Conservation (phyloP, 2,797 vertebrate genomes). For the Heterohyrax brucei region DNA sequence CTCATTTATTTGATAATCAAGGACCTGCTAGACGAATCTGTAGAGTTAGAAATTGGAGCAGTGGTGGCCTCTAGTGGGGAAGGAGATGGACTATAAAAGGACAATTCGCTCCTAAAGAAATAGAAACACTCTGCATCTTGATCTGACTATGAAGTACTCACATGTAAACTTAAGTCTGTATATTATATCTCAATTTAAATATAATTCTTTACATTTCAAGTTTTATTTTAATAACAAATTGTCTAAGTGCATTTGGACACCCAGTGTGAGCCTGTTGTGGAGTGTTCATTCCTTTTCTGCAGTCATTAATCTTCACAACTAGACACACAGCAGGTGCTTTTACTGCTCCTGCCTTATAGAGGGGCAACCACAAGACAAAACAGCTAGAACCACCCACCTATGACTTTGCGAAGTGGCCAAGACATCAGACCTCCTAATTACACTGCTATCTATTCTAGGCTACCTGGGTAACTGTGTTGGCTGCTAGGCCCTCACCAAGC, state of each 20-base stretch:
- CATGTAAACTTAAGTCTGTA: not conserved
- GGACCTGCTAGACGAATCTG: not conserved
- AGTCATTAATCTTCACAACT: not conserved
- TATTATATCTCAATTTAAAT: not conserved
- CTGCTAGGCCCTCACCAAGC: not conserved
- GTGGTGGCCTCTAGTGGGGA: constrained; percentile 49
- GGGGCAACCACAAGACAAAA: not conserved
- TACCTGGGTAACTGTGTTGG: not conserved
- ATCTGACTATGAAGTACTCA: not conserved
- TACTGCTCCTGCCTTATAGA: too few relatives aligned
- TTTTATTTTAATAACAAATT: not conserved
- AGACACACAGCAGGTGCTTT: not conserved
- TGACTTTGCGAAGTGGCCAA: not conserved
- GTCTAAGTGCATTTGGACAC: not conserved
- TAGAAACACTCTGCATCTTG: too few relatives aligned
- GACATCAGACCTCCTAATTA: not conserved
- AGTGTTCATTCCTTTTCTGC: not conserved
- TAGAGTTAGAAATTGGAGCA: not conserved
- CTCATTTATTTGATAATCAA: not conserved
- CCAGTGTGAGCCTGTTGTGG: not conserved
- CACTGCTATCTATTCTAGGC: not conserved
- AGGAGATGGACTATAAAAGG: not conserved
- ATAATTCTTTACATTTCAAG: not conserved
- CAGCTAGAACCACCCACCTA: not conserved
- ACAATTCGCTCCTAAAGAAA: too few relatives aligned